Percentiles rank a stretch among this genome's conserved stretches.
These are phyloP conservation scores for Aspiorhynchus laticeps DNA, from an alignment of 2,113 vertebrate species.

Conservation along the genomic window DNA sequence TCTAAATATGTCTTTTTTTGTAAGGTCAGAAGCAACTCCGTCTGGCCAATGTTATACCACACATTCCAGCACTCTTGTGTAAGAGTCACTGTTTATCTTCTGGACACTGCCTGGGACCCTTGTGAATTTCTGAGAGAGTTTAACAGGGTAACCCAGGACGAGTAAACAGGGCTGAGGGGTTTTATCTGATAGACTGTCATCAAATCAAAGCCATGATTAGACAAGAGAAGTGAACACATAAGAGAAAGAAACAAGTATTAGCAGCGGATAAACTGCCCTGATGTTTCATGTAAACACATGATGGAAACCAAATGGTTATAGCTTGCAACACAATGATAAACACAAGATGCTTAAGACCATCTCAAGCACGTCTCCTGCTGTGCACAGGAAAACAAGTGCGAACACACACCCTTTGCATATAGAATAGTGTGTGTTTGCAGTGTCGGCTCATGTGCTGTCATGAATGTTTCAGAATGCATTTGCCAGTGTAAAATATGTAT, in stretches of 20 bases:
- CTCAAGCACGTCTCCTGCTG: neutral
- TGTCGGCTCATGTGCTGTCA: conserved; percentile 8
- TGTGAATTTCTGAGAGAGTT: conserved; percentile 27
- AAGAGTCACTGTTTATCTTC: conserved; percentile 64
- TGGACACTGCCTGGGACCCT: conserved; percentile 59
- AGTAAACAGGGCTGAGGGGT: neutral
- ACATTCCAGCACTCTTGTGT: conserved; percentile 61
- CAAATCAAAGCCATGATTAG: neutral
- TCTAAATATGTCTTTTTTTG: conserved; percentile 5
- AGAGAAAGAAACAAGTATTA: neutral
- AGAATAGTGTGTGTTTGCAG: neutral
- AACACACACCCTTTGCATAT: neutral
- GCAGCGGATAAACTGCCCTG: neutral
- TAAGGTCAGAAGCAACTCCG: neutral
- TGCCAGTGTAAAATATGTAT: conserved; percentile 44
- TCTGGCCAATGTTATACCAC: conserved; percentile 58
- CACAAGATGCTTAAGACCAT: neutral
- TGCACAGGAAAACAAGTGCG: neutral
- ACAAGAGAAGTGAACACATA: neutral
- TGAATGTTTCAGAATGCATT: conserved; percentile 33
- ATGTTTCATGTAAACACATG: neutral
- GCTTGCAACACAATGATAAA: neutral
- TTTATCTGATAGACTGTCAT: conserved; percentile 27
- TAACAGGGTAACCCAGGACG: conserved; percentile 16
- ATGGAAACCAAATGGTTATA: neutral